Base-by-base conservation (phyloP, 1,140 invertebrate genomes). In the Luehdorfia chinensis region DNA sequence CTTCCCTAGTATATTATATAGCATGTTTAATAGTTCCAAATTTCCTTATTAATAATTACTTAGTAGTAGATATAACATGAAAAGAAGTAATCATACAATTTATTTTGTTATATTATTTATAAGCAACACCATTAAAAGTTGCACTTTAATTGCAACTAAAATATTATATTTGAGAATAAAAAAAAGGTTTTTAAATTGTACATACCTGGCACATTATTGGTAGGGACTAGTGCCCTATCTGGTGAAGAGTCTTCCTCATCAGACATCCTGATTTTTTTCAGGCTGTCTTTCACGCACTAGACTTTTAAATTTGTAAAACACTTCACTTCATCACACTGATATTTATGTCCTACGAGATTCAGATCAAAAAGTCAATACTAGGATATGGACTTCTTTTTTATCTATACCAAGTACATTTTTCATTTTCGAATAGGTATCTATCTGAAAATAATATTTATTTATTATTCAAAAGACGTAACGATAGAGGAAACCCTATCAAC, bases 171-270 rank as follows among this genome's bases (percentile, higher is more conserved):
- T n/a, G n/a, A n/a, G n/a, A n/a, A n/a, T n/a, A n/a, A n/a, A n/a
- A n/a, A n/a, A n/a, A n/a, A n/a, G n/a, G n/a, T n/a, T n/a, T n/a
- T n/a, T n/a, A n/a, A n/a, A n/a, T n/a, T n/a, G n/a, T 2, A 12
- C 30, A 12, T 61, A 84, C 80, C 75, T 59, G 80, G 76, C 41
- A 80, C 66, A 73, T 75, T 84, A 16, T 77, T 84, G 7, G 55
- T 74, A 14, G 80, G 76, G 18, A 60, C 72, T 43, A 84, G 55
- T 2, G 69, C 80, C 73, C 70, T 52, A 31, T 84, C 80, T 3
- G 80, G 74, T 2, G 78, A 83, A 5, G 81, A 83, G 19, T 85
- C 81, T 27, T 85, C 81, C 23, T 85, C 81, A 28, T 85, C 81
- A 27, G 81, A 81, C 81, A 85, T 85, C 27, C 45, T 66, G 51